Conservation (phyloP, 1,140 invertebrate genomes). For the Dendroctonus ponderosae region DNA sequence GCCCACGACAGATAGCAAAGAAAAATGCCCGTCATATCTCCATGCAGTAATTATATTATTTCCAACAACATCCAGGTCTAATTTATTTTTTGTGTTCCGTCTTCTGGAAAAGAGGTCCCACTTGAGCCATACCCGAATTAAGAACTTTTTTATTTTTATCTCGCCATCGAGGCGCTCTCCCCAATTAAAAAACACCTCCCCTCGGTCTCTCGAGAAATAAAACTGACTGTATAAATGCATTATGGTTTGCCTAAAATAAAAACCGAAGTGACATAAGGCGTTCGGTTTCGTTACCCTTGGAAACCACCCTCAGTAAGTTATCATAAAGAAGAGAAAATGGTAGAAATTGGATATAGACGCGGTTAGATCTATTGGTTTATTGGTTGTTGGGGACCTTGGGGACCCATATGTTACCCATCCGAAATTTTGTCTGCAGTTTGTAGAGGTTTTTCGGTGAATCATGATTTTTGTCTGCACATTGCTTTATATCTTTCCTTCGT, state of each 20-base stretch:
- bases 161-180: constrained; percentile 19
- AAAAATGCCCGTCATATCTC: background rate
- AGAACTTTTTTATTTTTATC: constrained; percentile 34
- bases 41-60: constrained; percentile 22
- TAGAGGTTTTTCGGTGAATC: constrained; percentile 12
- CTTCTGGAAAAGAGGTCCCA: constrained; percentile 23
- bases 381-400: constrained; percentile 16
- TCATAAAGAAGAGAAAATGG: constrained; percentile 21
- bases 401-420: constrained; percentile 19
- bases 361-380: constrained; percentile 27
- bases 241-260: constrained; percentile 32
- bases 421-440: constrained; percentile 22
- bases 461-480: too few relatives aligned
- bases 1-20: background rate
- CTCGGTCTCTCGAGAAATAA: constrained; percentile 31
- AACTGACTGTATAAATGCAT: constrained; percentile 34
- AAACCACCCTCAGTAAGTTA: constrained; percentile 26
- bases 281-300: constrained; percentile 23
- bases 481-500: too few relatives aligned
- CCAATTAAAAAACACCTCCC: constrained; percentile 26
- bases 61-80: constrained; percentile 9
- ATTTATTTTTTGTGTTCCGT: constrained; percentile 25
- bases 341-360: constrained; percentile 31
- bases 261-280: constrained; percentile 29
- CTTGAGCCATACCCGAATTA: constrained; percentile 19